Evolutionary conservation across 2,797 vertebrate genomes (phyloP), one percentile per base, ranked within the genome.

Genomic region (Schizopygopsis malacanthus): DNA sequence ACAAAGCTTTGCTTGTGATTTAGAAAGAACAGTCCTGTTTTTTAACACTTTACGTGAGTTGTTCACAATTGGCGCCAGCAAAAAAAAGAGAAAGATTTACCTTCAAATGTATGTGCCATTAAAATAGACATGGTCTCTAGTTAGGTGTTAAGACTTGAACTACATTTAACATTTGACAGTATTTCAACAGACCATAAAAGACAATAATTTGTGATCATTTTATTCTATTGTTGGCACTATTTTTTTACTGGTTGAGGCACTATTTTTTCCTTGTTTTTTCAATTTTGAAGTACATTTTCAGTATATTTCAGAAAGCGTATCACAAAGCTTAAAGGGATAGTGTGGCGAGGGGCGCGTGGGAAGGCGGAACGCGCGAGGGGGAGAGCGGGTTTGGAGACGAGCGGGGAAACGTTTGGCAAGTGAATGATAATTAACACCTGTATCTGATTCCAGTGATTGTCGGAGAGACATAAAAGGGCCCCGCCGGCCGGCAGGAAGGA

Each of bases 181-280:
- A 20, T 47, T 20, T 75, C 72, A 76, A 76, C 28, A 10, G 72
- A 33, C 25, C 72, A 75, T 75, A 11, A 33, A 75, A 50, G 43
- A 43, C 41, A 41, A 11, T 13, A 8, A 71, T n/a, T 15, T 71
- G 11, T 25, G 11, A 71, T 12, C 4, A n/a, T 43, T 71, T n/a
- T 15, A 71, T 71, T 71, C 39, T 71, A 71, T n/a, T 12, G 39
- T 6, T 13, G 12, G 22, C 69, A 45, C 22, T 6, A 22, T 71
- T 15, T 71, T n/a, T 25, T 61, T 12, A 10, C 6, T 54, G 52
- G 52, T 8, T 54, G 52, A 54, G 50, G 16, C 16, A 54, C 5
- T 54, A 18, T 18, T 6, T 52, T 18, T 20, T 20, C 18, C 20
- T 56, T n/a, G 22, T 59, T 59, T 61, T 61, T n/a, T 61, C 59